phyloP scores from a whole-genome alignment of 2,797 vertebrate genomes.

The Etheostoma perlongum region DNA sequence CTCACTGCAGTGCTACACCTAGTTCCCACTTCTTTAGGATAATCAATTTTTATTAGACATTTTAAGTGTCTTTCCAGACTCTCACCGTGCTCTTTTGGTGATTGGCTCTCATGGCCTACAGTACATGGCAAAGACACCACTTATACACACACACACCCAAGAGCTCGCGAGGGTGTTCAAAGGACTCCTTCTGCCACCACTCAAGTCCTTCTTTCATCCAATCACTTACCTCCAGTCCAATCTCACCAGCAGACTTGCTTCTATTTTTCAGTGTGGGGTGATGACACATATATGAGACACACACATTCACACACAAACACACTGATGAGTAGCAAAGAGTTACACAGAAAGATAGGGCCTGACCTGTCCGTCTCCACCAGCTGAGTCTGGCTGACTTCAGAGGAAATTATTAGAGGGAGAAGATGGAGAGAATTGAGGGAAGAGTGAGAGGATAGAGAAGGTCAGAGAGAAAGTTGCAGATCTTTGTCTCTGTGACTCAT shows the following conservation, averaged over 20 bases:
- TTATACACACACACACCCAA: not conserved
- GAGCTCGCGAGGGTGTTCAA: conserved; percentile 48
- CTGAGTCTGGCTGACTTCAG: conserved; percentile 68
- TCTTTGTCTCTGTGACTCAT: conserved; percentile 67
- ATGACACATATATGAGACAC: conserved; percentile 33
- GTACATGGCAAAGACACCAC: conserved; percentile 16
- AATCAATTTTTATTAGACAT: conserved; percentile 49
- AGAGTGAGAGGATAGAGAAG: conserved; percentile 36
- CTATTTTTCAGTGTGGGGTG: conserved; percentile 39
- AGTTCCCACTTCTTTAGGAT: conserved; percentile 36
- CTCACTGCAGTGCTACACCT: conserved; percentile 16
- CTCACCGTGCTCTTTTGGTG: conserved; percentile 22
- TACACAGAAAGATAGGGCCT: conserved; percentile 49
- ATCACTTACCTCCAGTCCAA: conserved; percentile 64
- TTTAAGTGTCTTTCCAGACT: conserved; percentile 35
- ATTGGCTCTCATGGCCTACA: conserved; percentile 37
- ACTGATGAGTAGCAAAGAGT: conserved; percentile 49
- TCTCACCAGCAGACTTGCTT: conserved; percentile 47
- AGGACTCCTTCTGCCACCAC: conserved; percentile 47
- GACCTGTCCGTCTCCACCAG: conserved; percentile 67
- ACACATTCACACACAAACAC: conserved; percentile 20
- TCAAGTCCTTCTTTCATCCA: conserved; percentile 58
- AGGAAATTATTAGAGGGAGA: conserved; percentile 67
- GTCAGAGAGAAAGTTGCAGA: conserved; percentile 58
- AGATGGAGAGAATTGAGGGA: conserved; percentile 59